These are phyloP conservation scores for Neotoxoptera formosana DNA, from an alignment of 1,140 invertebrate genomes.

Conservation along the genomic window DNA sequence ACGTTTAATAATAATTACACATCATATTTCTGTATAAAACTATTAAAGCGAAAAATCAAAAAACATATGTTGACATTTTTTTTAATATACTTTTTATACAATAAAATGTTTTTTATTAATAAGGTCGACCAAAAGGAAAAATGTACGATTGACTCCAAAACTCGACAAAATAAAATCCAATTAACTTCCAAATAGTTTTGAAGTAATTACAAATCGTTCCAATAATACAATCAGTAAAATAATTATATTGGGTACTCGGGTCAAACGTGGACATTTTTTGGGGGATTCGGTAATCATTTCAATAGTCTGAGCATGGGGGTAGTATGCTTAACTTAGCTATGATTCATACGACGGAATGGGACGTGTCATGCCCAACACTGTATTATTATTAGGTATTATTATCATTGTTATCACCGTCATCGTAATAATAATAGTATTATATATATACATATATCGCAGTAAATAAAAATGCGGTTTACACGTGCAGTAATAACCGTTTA, in stretches of 20 bases:
- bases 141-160: neutral
- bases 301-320: neutral
- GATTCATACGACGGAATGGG: neutral
- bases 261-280: too few relatives aligned
- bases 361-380: neutral
- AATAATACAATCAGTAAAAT: too few relatives aligned
- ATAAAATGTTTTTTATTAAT: too few relatives aligned
- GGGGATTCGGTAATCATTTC: neutral
- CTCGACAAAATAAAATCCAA: neutral
- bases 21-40: too few relatives aligned
- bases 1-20: neutral
- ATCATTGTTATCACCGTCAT: neutral
- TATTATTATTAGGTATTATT: neutral
- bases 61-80: too few relatives aligned
- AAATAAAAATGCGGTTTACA: neutral
- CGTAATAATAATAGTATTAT: neutral
- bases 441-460: neutral
- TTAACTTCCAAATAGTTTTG: neutral
- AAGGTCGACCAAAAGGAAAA: neutral
- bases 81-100: too few relatives aligned
- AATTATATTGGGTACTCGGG: too few relatives aligned
- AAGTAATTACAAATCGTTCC: too few relatives aligned
- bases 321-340: neutral
- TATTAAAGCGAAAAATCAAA: too few relatives aligned
- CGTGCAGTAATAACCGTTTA: slow-evolving; percentile 27